Evolutionary conservation across 2,888 invertebrate species (phyloP).

Genomic region (Eledona agricola): DNA sequence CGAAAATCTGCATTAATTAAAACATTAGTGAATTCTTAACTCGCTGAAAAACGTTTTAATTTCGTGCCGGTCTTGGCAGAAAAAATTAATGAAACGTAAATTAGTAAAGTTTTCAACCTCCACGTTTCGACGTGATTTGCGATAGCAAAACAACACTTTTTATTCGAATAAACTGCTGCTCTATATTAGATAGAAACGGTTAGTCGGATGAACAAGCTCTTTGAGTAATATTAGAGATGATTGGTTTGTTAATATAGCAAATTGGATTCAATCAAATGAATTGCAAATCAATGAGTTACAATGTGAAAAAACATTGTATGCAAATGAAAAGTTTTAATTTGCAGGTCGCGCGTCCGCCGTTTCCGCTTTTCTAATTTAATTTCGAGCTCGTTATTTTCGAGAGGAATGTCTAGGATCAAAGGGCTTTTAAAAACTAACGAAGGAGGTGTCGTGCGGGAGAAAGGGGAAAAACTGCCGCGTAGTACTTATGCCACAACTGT

Average conservation of each 20-base stretch:
- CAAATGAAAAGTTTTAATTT: slow-evolving; percentile 17
- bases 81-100: slow-evolving; percentile 31
- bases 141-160: too few species aligned
- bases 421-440: not conserved
- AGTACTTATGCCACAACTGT: slow-evolving; percentile 35
- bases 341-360: slow-evolving; percentile 6
- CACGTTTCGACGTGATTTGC: too few species aligned
- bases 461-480: not conserved
- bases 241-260: slow-evolving; percentile 11
- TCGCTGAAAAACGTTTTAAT: slow-evolving; percentile 29
- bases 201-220: slow-evolving; percentile 1
- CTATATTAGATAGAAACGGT: too few species aligned
- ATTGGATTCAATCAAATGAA: slow-evolving; percentile 22
- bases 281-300: slow-evolving; percentile 24
- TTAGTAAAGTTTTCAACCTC: slow-evolving; percentile 3
- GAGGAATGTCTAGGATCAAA: slow-evolving; percentile 18
- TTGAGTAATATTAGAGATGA: slow-evolving; percentile 6
- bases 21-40: slow-evolving; percentile 26
- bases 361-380: slow-evolving; percentile 18
- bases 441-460: not conserved
- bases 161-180: too few species aligned
- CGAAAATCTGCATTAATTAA: slow-evolving; percentile 30
- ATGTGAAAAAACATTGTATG: slow-evolving; percentile 6
- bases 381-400: slow-evolving; percentile 8
- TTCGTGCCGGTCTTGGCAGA: slow-evolving; percentile 10